phyloP scores from a whole-genome alignment of 2,113 vertebrate species.

The Macaca nemestrina region DNA sequence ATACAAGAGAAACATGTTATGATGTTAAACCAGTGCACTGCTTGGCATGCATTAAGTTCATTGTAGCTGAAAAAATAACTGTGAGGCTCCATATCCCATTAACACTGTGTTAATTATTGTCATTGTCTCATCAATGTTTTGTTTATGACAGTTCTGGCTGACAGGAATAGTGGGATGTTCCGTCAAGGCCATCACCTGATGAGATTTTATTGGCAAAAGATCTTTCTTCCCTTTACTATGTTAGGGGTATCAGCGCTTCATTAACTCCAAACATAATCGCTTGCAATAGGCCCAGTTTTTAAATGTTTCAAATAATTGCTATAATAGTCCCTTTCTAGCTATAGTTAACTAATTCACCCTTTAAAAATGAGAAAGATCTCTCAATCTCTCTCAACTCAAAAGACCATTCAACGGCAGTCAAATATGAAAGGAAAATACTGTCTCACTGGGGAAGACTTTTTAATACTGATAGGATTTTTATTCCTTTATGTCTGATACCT shows the following conservation, averaged over 20 bases:
- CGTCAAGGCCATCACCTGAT: constrained; percentile 86
- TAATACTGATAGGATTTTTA: not conserved
- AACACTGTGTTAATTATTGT: constrained; percentile 87
- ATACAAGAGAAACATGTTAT: constrained; percentile 69
- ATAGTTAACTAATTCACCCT: constrained; percentile 66
- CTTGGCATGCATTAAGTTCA: constrained; percentile 84
- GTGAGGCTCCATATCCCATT: constrained; percentile 81
- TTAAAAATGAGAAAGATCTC: constrained; percentile 36
- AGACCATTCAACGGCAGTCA: not conserved
- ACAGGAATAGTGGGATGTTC: constrained; percentile 83
- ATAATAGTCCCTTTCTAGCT: constrained; percentile 55
- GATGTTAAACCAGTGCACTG: constrained; percentile 76
- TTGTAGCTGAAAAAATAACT: constrained; percentile 86
- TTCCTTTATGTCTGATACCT: not conserved
- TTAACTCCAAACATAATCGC: constrained; percentile 77
- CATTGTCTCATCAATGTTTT: constrained; percentile 88
- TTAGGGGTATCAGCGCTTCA: constrained; percentile 79
- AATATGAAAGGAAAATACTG: constrained; percentile 52
- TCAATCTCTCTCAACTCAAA: constrained; percentile 53
- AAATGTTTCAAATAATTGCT: constrained; percentile 61
- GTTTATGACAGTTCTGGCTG: constrained; percentile 85
- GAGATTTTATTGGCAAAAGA: constrained; percentile 84
- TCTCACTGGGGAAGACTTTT: constrained; percentile 37
- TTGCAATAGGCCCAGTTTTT: constrained; percentile 70
- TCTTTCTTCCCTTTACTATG: constrained; percentile 79